Evolutionary conservation across 2,888 invertebrate genomes (phyloP).

Genomic region (Idaea dimidiata): DNA sequence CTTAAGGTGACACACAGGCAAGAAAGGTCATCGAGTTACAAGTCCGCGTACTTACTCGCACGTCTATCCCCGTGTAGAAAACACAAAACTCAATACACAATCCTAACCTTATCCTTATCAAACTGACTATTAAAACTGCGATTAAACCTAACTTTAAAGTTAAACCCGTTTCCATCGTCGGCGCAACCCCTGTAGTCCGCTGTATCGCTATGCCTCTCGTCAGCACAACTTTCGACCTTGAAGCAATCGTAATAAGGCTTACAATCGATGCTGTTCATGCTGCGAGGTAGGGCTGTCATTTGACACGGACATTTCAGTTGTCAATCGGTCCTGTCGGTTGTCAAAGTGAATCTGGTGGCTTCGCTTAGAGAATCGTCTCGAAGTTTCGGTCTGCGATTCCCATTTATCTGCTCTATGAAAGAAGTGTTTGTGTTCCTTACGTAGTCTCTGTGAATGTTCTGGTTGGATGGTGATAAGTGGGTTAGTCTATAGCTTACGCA

Average conservation of each 20-base stretch:
- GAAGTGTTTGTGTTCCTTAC: constrained; percentile 70
- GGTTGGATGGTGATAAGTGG: constrained; percentile 72
- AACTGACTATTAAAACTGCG: constrained; percentile 70
- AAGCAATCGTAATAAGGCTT: constrained; percentile 75
- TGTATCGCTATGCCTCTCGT: constrained; percentile 63
- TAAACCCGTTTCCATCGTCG: constrained; percentile 58
- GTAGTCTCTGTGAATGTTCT: constrained; percentile 67
- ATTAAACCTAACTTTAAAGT: constrained; percentile 66
- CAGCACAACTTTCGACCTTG: constrained; percentile 45
- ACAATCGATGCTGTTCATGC: constrained; percentile 70
- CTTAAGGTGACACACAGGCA: too few relatives aligned
- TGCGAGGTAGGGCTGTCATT: constrained; percentile 57
- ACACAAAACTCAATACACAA: constrained; percentile 12
- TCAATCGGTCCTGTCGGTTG: constrained; percentile 69
- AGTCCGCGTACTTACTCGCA: too few relatives aligned
- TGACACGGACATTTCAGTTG: constrained; percentile 52
- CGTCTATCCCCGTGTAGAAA: too few relatives aligned
- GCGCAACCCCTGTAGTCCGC: constrained; percentile 62
- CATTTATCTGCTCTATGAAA: constrained; percentile 72
- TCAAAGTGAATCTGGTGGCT: constrained; percentile 63
- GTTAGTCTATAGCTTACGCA: constrained; percentile 71
- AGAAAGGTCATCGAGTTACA: too few relatives aligned
- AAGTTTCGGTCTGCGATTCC: constrained; percentile 58
- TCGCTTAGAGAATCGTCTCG: constrained; percentile 71
- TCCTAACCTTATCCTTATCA: constrained; percentile 60